phyloP scores from a whole-genome alignment of 2,113 vertebrate genomes.

The Scomber colias region DNA sequence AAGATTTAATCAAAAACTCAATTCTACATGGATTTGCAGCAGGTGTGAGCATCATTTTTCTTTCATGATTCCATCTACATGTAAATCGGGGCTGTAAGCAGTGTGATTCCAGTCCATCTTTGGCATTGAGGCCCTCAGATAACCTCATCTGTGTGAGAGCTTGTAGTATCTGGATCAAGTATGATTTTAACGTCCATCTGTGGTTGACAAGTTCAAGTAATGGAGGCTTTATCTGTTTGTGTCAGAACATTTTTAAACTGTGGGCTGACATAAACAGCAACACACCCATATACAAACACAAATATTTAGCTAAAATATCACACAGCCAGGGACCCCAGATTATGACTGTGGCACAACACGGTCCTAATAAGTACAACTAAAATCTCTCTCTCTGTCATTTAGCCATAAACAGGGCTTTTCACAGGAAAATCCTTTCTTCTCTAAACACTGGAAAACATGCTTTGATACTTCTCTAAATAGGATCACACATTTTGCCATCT shows the following conservation, averaged over 20 bases:
- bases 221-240: conserved; percentile 13
- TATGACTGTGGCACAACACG: not conserved
- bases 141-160: conserved; percentile 24
- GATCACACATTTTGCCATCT: conserved; percentile 18
- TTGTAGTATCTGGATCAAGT: conserved; percentile 3
- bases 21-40: conserved; percentile 15
- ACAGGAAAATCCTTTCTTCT: conserved; percentile 10
- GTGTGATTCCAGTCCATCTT: not conserved
- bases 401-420: too few species aligned
- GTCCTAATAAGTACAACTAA: conserved; percentile 11
- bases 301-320: not conserved
- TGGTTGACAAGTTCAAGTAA: conserved; percentile 24
- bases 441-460: not conserved
- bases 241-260: not conserved
- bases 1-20: conserved; percentile 27
- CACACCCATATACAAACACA: not conserved
- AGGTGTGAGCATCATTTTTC: conserved; percentile 3
- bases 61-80: conserved; percentile 40
- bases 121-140: conserved; percentile 12
- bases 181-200: conserved; percentile 20
- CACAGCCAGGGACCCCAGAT: not conserved
- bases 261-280: not conserved
- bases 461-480: conserved; percentile 10
- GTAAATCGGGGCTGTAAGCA: conserved; percentile 20
- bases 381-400: conserved; percentile 4